phyloP scores from a whole-genome alignment of 2,797 vertebrate genomes.

The Takifugu ocellatus region DNA sequence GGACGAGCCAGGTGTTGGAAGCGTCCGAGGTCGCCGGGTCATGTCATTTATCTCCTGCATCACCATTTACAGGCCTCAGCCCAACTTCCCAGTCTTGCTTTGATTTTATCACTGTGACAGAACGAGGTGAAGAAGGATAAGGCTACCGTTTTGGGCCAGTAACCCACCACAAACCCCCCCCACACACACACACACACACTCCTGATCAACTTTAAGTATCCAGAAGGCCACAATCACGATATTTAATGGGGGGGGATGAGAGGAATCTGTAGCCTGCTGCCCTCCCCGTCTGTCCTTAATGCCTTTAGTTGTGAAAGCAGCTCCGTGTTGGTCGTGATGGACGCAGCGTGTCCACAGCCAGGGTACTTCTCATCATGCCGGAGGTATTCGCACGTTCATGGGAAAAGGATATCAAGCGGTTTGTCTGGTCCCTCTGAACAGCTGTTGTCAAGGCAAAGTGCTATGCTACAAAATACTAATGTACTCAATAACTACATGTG shows the following conservation, averaged over 20 bases:
- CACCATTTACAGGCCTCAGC: slow-evolving; percentile 21
- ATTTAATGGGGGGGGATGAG: slow-evolving; percentile 27
- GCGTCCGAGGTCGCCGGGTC: slow-evolving; percentile 2
- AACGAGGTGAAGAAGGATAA: slow-evolving; percentile 22
- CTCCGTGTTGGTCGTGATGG: slow-evolving; percentile 28
- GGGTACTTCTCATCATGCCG: slow-evolving; percentile 47
- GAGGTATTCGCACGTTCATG: slow-evolving; percentile 44
- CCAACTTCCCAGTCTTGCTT: slow-evolving; percentile 29
- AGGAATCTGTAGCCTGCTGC: slow-evolving; percentile 26
- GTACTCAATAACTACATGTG: slow-evolving; percentile 82
- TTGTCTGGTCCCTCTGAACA: slow-evolving; percentile 62
- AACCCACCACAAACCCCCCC: slow-evolving; percentile 20
- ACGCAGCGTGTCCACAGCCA: slow-evolving; percentile 33
- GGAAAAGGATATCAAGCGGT: slow-evolving; percentile 39
- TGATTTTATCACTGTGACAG: slow-evolving; percentile 75
- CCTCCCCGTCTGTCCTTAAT: slow-evolving; percentile 26
- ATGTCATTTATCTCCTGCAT: slow-evolving; percentile 22
- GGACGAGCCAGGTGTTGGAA: slow-evolving; percentile 5
- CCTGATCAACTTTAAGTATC: slow-evolving; percentile 21
- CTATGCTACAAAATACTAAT: slow-evolving; percentile 83
- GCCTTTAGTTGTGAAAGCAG: slow-evolving; percentile 24
- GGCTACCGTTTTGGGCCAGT: slow-evolving; percentile 27
- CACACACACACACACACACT: not conserved
- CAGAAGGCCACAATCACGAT: slow-evolving; percentile 53
- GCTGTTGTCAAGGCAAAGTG: slow-evolving; percentile 82